These are phyloP conservation scores for Cebus imitator DNA, from an alignment of 2,113 vertebrate genomes.

Conservation along the genomic window DNA sequence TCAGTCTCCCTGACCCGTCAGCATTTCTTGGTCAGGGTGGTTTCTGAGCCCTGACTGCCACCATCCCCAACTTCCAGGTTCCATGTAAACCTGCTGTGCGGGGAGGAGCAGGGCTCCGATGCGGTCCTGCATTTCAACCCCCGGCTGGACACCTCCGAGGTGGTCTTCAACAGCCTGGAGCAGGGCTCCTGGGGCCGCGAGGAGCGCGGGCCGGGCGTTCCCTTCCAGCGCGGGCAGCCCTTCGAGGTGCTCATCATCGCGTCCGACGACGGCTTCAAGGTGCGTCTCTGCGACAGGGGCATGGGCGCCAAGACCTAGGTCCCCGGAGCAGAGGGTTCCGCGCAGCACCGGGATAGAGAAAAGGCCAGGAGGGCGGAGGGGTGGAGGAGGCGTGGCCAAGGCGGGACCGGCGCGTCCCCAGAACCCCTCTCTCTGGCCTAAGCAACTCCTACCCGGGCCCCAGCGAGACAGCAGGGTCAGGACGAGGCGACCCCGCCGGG, in stretches of 20 bases:
- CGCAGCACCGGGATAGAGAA: too few relatives aligned
- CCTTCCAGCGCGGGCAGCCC: constrained; percentile 84
- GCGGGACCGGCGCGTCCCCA: too few relatives aligned
- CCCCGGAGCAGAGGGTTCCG: not conserved
- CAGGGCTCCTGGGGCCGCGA: constrained; percentile 83
- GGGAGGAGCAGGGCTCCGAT: constrained; percentile 37
- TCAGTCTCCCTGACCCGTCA: too few relatives aligned
- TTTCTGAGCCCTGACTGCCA: not conserved
- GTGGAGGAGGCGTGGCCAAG: not conserved
- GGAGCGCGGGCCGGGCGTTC: constrained; percentile 79
- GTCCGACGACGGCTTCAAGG: not conserved
- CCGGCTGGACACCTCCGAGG: constrained; percentile 67
- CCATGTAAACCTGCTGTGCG: constrained; percentile 80
- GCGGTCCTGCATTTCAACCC: constrained; percentile 83
- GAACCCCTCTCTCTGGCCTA: not conserved
- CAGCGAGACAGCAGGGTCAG: not conserved
- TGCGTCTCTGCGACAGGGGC: not conserved
- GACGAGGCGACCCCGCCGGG: accelerated
- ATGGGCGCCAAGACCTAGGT: accelerated
- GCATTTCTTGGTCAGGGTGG: too few relatives aligned
- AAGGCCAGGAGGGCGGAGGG: not conserved
- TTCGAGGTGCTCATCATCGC: constrained; percentile 82
- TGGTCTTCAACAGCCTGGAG: constrained; percentile 84
- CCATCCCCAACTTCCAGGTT: constrained; percentile 74
- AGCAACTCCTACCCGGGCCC: too few relatives aligned